These are phyloP conservation scores for Cololabis saira DNA, from an alignment of 2,113 vertebrate genomes.

Conservation along the genomic window DNA sequence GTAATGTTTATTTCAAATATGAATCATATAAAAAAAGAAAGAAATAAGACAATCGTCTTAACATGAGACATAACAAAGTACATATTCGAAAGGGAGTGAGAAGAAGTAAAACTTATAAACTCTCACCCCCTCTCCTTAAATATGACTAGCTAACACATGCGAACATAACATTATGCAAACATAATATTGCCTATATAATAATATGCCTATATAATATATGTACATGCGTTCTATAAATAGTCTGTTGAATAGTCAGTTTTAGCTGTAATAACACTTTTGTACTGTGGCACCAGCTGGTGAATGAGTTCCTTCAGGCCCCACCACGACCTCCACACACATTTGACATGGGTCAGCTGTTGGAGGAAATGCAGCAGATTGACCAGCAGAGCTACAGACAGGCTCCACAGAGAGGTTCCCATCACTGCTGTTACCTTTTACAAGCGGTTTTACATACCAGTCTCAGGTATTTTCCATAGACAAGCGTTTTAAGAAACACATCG, in stretches of 20 bases:
- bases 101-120: too few relatives aligned
- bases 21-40: too few relatives aligned
- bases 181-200: too few relatives aligned
- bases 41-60: too few relatives aligned
- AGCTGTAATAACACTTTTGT: not conserved
- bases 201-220: too few relatives aligned
- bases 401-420: constrained; percentile 89
- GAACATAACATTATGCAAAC: too few relatives aligned
- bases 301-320: constrained; percentile 93
- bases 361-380: constrained; percentile 99
- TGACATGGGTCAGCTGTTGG: constrained; percentile 97
- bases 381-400: constrained; percentile 94
- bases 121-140: too few relatives aligned
- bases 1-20: too few relatives aligned
- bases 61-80: too few relatives aligned
- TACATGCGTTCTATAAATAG: not conserved
- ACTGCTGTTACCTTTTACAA: not conserved
- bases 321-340: constrained; percentile 93
- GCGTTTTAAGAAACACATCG: not conserved
- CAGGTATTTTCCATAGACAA: not conserved
- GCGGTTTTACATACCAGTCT: not conserved
- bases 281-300: constrained; percentile 85
- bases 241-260: not conserved
- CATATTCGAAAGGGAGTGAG: too few relatives aligned
- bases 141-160: too few relatives aligned